Evolutionary conservation across 2,888 invertebrate genomes (phyloP).

Genomic region (Chaetogeoica ovagalla): DNA sequence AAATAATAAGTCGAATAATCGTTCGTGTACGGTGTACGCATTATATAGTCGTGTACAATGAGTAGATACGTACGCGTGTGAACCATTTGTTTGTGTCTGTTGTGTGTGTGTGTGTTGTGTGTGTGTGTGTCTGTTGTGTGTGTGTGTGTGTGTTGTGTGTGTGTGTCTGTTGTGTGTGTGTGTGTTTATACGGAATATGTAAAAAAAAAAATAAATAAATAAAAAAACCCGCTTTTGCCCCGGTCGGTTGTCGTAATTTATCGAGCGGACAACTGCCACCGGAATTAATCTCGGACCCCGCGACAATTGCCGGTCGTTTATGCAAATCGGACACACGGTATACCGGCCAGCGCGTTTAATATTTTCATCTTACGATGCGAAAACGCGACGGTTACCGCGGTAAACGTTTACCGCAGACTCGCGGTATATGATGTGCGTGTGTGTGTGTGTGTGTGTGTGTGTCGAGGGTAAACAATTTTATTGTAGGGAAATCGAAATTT

Average conservation of each 20-base stretch:
- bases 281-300: constrained; percentile 51
- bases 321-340: constrained; percentile 44
- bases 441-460: too few species aligned
- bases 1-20: constrained; percentile 39
- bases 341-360: constrained; percentile 44
- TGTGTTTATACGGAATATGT: not conserved
- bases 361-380: constrained; percentile 47
- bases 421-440: too few species aligned
- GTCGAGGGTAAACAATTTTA: too few species aligned
- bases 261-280: constrained; percentile 53
- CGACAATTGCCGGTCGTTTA: constrained; percentile 51
- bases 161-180: too few species aligned
- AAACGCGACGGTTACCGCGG: not conserved
- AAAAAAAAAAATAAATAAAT: too few species aligned
- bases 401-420: too few species aligned
- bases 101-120: too few species aligned
- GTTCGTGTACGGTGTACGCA: not conserved
- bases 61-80: constrained; percentile 13
- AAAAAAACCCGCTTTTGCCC: constrained; percentile 36
- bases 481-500: too few species aligned
- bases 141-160: too few species aligned
- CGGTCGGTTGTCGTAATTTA: constrained; percentile 45
- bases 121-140: too few species aligned
- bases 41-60: too few species aligned
- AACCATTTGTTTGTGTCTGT: constrained; percentile 30